These are phyloP conservation scores for Miltochrista miniata DNA, from an alignment of 2,888 invertebrate genomes.

Conservation along the genomic window DNA sequence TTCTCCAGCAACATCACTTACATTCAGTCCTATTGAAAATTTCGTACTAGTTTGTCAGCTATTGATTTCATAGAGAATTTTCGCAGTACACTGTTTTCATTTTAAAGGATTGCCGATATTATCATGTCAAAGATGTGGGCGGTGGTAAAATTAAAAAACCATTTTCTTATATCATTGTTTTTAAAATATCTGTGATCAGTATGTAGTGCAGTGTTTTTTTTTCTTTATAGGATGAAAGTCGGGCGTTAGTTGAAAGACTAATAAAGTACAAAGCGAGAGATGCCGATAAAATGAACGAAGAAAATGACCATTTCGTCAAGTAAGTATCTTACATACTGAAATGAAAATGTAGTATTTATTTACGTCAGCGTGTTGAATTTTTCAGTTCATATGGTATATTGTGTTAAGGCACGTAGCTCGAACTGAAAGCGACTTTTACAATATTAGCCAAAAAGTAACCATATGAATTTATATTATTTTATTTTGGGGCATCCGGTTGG, in stretches of 20 bases:
- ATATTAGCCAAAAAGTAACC: conserved; percentile 3
- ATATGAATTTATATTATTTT: background rate
- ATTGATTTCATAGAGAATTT: conserved; percentile 23
- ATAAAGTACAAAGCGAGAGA: conserved; percentile 97
- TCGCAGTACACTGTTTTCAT: conserved; percentile 2
- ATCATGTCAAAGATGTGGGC: conserved; percentile 46
- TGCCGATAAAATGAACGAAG: conserved; percentile 98
- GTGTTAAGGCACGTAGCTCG: conserved; percentile 13
- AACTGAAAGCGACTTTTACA: conserved; percentile 8
- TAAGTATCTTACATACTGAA: conserved; percentile 72
- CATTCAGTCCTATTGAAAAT: conserved; percentile 58
- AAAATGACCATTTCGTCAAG: conserved; percentile 97
- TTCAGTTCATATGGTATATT: conserved; percentile 44
- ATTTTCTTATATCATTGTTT: conserved; percentile 1
- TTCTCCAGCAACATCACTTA: conserved; percentile 56
- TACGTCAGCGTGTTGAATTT: conserved; percentile 41
- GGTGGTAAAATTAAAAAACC: conserved; percentile 22
- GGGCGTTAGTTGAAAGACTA: conserved; percentile 91
- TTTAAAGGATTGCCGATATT: background rate
- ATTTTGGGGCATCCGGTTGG: conserved; percentile 57
- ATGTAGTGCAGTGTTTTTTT: conserved; percentile 16
- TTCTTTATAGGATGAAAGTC: conserved; percentile 92
- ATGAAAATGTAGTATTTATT: background rate
- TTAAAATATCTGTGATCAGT: background rate
- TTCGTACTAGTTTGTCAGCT: conserved; percentile 43